A percentile compares a stretch with the other conserved stretches of the same genome.
phyloP scores from a whole-genome alignment of 37 sponge, comb jelly and placozoan genomes.

The Beroe forskalii region DNA sequence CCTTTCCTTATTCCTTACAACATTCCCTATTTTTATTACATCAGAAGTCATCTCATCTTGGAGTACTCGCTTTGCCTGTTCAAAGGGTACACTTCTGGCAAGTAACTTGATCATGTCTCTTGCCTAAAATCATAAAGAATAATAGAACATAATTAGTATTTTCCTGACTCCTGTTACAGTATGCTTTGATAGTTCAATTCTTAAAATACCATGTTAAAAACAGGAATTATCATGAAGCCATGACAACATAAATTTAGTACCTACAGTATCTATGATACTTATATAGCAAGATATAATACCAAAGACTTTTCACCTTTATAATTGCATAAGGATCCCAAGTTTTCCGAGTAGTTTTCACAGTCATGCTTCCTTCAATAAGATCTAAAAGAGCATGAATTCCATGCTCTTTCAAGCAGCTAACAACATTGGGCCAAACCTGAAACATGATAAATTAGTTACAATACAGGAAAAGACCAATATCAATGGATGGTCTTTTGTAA shows the following conservation, averaged over 20 bases:
- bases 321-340: constrained; percentile 98
- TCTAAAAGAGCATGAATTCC: constrained; percentile 80
- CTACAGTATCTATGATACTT: no score
- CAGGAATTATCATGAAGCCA: not conserved
- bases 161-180: no score
- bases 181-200: not conserved
- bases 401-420: constrained; percentile 74
- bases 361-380: constrained; percentile 96
- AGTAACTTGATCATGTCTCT: constrained; percentile 95
- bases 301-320: constrained; percentile 72
- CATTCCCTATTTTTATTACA: constrained; percentile 92
- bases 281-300: no score
- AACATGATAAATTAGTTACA: not conserved
- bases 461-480: no score
- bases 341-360: constrained; percentile 90
- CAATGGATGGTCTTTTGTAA: no score
- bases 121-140: constrained; percentile 19
- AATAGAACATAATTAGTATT: not conserved
- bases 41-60: constrained; percentile 88
- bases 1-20: constrained; percentile 92
- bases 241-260: no score
- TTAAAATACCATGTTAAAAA: not conserved
- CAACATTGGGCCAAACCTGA: constrained; percentile 84
- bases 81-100: constrained; percentile 94
- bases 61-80: constrained; percentile 83